phyloP scores from a whole-genome alignment of 2,113 vertebrate species.

The Saccopteryx leptura region DNA sequence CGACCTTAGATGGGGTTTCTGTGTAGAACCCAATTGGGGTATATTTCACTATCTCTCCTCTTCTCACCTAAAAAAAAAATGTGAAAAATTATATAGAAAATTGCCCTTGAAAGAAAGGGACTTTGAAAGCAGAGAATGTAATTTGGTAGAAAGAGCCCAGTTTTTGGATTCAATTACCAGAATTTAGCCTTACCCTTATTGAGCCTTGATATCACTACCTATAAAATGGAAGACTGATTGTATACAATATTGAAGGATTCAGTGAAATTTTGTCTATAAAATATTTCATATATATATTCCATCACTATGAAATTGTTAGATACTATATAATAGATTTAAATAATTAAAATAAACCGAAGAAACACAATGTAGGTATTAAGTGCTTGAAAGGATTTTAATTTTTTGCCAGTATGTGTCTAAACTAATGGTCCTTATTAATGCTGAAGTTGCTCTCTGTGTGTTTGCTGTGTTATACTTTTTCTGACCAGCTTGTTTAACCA shows the following conservation, averaged over 20 bases:
- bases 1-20: too few species aligned
- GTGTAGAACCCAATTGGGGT: too few species aligned
- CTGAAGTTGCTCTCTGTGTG: not conserved
- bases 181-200: not conserved
- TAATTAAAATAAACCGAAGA: constrained; percentile 11
- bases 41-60: too few species aligned
- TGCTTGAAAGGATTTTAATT: constrained; percentile 20
- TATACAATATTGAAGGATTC: not conserved
- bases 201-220: not conserved
- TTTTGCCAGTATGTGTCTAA: constrained; percentile 51
- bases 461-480: not conserved
- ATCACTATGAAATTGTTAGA: not conserved
- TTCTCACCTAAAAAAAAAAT: not conserved
- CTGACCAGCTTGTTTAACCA: not conserved
- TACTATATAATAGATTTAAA: not conserved
- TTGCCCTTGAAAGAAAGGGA: not conserved
- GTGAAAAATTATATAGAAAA: not conserved
- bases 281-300: not conserved
- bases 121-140: not conserved
- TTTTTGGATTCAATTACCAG: not conserved
- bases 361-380: not conserved
- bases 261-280: not conserved
- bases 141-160: not conserved
- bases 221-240: not conserved
- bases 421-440: not conserved